Evolutionary conservation across 1,140 invertebrate genomes (phyloP), one percentile per base, ranked within the genome.

Genomic region (Leptoteleia sp.): DNA sequence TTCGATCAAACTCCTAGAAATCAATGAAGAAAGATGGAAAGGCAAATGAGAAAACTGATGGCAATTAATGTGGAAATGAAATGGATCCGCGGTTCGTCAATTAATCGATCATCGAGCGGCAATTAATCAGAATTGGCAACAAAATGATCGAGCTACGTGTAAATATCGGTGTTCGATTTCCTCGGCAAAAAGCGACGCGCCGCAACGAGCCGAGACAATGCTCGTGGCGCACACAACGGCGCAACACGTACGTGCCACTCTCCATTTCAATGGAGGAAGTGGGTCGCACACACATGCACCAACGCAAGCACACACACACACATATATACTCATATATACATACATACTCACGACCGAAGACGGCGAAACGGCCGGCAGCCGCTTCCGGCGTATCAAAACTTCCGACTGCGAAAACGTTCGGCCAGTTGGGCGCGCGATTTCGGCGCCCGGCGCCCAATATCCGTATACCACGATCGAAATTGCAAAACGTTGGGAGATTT

Each of bases 341-440:
- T n/a, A 52, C 61, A 67, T 29, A 40, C 3, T 3, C 47, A 8
- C 47, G 57, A 57, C 19, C 27, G 15, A 35, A 29, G 31, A 15
- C 47, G 6, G 47, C 59, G 65, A 71, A 62, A 71, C 70, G 70
- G 55, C 42, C 47, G 78, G 13, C 78, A 57, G 25, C 72, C 75
- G 81, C 76, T 86, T 86, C 84, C 85, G 84, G 78, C 42, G 4
- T 85, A 87, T 83, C 85, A 84, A 87, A 83, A 87, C 83, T 85
- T 87, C 85, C 85, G 84, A 83, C 76, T 85, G 68, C 80, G 61
- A 78, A 81, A 79, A 79, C 33, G 47, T 6, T 6, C 11, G n/a
- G 13, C 1, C 37, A 9, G 35, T 27, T 19, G 38, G 33, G 35
- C 52, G 33, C 4, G 27, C 27, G 22, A 25, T 25, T 29, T 7